These are phyloP conservation scores for Euphysa ruthae DNA, from an alignment of 30 jellyfish, hydroid and myxozoan genomes.

Conservation along the genomic window DNA sequence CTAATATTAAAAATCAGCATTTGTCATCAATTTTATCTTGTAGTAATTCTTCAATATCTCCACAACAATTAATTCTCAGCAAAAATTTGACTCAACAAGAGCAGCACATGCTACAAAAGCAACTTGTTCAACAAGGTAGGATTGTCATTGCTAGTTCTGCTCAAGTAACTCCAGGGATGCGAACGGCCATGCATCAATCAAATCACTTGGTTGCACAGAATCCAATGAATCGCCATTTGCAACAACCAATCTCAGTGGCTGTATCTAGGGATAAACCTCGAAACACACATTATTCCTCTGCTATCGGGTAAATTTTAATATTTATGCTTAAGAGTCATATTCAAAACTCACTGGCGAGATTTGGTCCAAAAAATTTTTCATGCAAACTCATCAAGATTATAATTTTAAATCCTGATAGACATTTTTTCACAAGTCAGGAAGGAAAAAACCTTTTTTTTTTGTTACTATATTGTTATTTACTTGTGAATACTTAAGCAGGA, in stretches of 20 bases:
- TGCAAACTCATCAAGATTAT: too few species aligned
- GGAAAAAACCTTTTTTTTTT: too few species aligned
- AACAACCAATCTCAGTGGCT: conserved; percentile 13
- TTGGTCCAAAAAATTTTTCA: too few species aligned
- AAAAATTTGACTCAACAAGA: conserved; percentile 32
- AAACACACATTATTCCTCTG: conserved; percentile 29
- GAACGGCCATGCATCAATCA: conserved; percentile 6
- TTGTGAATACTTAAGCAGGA: too few species aligned
- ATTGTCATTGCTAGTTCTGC: conserved; percentile 34
- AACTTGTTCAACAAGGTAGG: conserved; percentile 39
- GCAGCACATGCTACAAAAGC: conserved; percentile 38
- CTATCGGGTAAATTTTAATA: conserved; percentile 34
- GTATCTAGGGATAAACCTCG: conserved; percentile 45
- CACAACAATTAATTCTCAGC: conserved; percentile 54
- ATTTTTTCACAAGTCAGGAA: too few species aligned
- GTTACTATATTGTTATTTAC: too few species aligned
- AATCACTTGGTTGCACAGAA: conserved; percentile 8
- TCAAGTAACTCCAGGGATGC: conserved; percentile 33
- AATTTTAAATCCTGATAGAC: too few species aligned
- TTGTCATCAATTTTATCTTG: background rate
- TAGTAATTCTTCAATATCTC: conserved; percentile 10
- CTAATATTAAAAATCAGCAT: background rate
- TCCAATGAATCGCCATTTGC: background rate
- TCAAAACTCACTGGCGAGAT: too few species aligned
- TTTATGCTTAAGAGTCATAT: too few species aligned